Percentiles rank a stretch among this genome's conserved stretches.
Conservation (phyloP, 2,797 vertebrate species). For the Parauchenoglanis ngamensis region DNA sequence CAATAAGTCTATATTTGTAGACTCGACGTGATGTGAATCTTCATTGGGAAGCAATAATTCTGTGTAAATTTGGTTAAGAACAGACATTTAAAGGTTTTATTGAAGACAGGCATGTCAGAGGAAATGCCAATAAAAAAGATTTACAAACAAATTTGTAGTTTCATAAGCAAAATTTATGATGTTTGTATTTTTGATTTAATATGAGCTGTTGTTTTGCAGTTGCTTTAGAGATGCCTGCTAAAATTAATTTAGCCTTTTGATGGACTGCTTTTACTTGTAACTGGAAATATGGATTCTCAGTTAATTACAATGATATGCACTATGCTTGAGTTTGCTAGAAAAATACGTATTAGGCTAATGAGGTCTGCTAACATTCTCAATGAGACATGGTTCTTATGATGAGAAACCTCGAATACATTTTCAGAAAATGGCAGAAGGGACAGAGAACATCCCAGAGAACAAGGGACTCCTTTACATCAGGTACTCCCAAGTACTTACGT, state of each 20-base stretch:
- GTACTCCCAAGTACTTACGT: no score
- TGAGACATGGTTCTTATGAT: background rate
- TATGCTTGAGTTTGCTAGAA: background rate
- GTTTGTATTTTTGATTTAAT: slow-evolving; percentile 11
- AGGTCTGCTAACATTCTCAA: background rate
- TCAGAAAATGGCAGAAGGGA: background rate
- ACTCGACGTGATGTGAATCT: background rate
- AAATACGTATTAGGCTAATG: background rate
- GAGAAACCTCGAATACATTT: background rate
- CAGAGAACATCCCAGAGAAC: no score
- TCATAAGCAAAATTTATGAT: background rate
- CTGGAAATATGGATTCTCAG: background rate
- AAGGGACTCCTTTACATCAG: no score
- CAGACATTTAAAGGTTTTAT: slow-evolving; percentile 17
- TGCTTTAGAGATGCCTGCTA: background rate
- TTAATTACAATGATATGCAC: slow-evolving; percentile 1
- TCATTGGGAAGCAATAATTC: slow-evolving; percentile 9
- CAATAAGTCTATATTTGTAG: slow-evolving; percentile 23
- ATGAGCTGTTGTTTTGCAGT: background rate
- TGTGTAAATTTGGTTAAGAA: slow-evolving; percentile 10
- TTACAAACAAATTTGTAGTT: background rate
- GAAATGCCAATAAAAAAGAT: slow-evolving; percentile 12
- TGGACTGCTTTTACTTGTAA: slow-evolving; percentile 11
- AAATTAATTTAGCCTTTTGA: slow-evolving; percentile 1
- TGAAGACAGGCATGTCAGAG: slow-evolving; percentile 1